Base-by-base conservation (phyloP, 2,113 vertebrate genomes). In the Taurulus bubalis region DNA sequence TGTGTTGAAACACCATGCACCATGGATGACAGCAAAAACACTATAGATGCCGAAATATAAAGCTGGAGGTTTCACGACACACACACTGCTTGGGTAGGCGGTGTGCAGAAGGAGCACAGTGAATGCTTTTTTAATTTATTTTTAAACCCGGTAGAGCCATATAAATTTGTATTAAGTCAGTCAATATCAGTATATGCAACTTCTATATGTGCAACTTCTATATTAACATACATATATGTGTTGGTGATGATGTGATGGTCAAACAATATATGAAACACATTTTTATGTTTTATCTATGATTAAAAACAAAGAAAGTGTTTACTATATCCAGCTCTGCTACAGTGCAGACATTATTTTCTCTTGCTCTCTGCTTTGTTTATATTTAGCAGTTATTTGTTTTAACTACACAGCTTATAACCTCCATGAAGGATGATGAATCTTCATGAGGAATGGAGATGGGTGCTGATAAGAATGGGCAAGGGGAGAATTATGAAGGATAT, bases 151-250 rank as follows among this genome's bases (percentile, higher is more conserved):
- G 4, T 18, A 83, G 24, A 71, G 14, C 12, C 0, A 1, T 40
- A 18, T n/a, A 20, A n/a, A 40, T 75, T 24, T 49, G 9, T 20
- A 49, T 68, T 38, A 42, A 65, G 45, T 78, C 49, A 70, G 56
- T 47, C 34, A 30, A 68, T 58, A 14, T 14, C 12, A 56, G 32
- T 24, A 45, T 12, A 65, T 59, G n/a, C n/a, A n/a, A n/a, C n/a
- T n/a, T n/a, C n/a, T n/a, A n/a, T n/a, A n/a, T n/a, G 22, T 18
- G 28, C 22, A 49, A 22, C 3, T 67, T 53, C 14, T 22, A 38
- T n/a, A 74, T 51, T 10, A 10, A 15, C 2, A 49, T 16, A 14
- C 30, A 60, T 51, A 64, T 60, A 55, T 38, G 26, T 40, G 7
- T 40, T 71, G 24, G 6, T 38, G 20, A 30, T 28, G 28, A 73